Conservation (phyloP, 2,888 invertebrate species). For the Cremastobaeus sp. region DNA sequence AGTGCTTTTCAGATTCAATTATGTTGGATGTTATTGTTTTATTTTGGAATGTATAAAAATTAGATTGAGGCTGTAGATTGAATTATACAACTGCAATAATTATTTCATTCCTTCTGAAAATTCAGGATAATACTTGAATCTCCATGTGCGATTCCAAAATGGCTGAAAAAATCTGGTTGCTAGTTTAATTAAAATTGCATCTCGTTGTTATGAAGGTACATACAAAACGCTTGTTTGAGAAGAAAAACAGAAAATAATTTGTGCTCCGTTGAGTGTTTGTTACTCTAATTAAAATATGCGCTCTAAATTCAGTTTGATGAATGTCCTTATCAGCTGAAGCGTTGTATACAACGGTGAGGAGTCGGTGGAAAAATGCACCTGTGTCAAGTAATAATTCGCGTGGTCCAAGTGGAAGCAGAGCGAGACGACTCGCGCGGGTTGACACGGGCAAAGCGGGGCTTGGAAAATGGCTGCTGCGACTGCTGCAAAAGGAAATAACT, state of each 20-base stretch:
- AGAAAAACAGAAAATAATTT: constrained; percentile 27
- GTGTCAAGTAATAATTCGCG: constrained; percentile 74
- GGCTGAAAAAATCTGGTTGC: too few species aligned
- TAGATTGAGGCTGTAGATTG: too few species aligned
- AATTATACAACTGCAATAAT: too few species aligned
- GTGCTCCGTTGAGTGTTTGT: constrained; percentile 22
- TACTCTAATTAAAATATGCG: constrained; percentile 44
- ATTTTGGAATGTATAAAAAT: too few species aligned
- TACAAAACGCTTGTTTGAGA: neutral
- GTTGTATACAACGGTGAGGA: constrained; percentile 34
- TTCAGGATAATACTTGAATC: too few species aligned
- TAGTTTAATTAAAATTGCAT: constrained; percentile 23
- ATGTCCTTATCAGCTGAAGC: constrained; percentile 47
- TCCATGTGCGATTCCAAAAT: too few species aligned
- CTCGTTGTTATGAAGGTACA: too few species aligned
- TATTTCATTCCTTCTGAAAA: too few species aligned
- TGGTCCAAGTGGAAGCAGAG: constrained; percentile 65
- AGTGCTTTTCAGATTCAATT: too few species aligned
- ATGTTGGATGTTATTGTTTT: too few species aligned
- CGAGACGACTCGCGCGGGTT: constrained; percentile 58
- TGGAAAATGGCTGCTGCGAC: constrained; percentile 59
- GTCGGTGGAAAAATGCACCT: constrained; percentile 73
- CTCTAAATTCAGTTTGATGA: constrained; percentile 52
- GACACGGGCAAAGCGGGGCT: constrained; percentile 43
- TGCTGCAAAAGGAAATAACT: constrained; percentile 72